Evolutionary conservation across 92 coral and sea anemone species (phyloP).

Genomic region (Bergia sp.): DNA sequence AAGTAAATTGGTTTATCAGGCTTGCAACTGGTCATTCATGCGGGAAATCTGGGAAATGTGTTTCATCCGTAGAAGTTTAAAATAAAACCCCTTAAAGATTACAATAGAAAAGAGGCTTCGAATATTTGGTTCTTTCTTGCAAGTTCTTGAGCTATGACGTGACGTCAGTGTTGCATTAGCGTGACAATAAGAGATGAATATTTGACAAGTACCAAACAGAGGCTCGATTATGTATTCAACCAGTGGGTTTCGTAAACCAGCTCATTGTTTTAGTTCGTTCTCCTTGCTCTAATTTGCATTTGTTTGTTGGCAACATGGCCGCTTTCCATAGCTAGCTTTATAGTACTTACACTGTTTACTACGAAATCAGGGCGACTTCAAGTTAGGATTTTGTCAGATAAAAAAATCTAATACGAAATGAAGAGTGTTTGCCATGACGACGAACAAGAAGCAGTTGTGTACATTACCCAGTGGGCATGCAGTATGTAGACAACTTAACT

Average conservation of each 20-base stretch:
- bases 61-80: too few relatives aligned
- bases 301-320: constrained; percentile 49
- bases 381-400: background rate
- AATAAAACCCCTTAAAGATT: background rate
- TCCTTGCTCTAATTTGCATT: constrained; percentile 19
- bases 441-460: background rate
- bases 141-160: background rate
- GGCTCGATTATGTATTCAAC: background rate
- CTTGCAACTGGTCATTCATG: background rate
- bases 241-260: background rate
- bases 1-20: background rate
- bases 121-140: background rate
- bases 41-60: background rate
- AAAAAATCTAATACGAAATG: background rate
- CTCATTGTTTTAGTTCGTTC: constrained; percentile 3
- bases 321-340: background rate
- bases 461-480: background rate
- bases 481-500: background rate
- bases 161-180: constrained; percentile 7
- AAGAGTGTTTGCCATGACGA: background rate
- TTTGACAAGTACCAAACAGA: background rate
- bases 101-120: background rate
- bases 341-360: background rate
- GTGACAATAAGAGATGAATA: constrained; percentile 28
- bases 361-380: background rate